A percentile compares a stretch with the other conserved stretches of the same genome.
These are phyloP conservation scores for Syrrhaptes paradoxus DNA, from an alignment of 2,113 vertebrate genomes.

Conservation along the genomic window DNA sequence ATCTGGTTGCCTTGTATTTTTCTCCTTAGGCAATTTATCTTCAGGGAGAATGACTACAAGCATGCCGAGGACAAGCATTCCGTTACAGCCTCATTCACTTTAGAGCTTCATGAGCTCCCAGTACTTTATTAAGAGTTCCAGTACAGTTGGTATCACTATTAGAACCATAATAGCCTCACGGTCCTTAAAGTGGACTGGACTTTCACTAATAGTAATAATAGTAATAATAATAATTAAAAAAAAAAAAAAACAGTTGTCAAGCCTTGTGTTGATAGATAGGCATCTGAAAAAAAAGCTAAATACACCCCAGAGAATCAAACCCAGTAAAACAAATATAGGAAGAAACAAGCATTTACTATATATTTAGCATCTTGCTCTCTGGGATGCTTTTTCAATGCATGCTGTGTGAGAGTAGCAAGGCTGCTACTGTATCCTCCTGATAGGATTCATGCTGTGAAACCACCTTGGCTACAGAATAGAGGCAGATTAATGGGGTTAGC, in stretches of 20 bases:
- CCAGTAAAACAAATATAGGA: not conserved
- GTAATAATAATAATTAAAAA: not conserved
- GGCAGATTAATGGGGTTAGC: not conserved
- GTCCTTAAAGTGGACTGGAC: not conserved
- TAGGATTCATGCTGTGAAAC: not conserved
- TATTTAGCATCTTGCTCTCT: not conserved
- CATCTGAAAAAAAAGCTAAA: not conserved
- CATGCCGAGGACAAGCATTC: not conserved
- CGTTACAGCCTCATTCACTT: not conserved
- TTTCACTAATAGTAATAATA: not conserved
- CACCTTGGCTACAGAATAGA: not conserved
- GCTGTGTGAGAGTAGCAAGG: not conserved
- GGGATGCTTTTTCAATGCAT: not conserved
- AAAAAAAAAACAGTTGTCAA: not conserved
- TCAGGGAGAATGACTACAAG: not conserved
- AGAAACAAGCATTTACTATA: not conserved
- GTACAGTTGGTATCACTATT: not conserved
- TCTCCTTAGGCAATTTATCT: not conserved
- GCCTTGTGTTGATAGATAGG: not conserved
- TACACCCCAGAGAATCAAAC: not conserved
- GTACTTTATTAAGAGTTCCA: not conserved
- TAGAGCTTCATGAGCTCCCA: not conserved
- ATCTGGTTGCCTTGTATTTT: not conserved
- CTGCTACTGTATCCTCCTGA: not conserved
- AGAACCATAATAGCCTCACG: not conserved